Conservation (phyloP, 2,113 vertebrate species). For the Oreocharis arfaki region DNA sequence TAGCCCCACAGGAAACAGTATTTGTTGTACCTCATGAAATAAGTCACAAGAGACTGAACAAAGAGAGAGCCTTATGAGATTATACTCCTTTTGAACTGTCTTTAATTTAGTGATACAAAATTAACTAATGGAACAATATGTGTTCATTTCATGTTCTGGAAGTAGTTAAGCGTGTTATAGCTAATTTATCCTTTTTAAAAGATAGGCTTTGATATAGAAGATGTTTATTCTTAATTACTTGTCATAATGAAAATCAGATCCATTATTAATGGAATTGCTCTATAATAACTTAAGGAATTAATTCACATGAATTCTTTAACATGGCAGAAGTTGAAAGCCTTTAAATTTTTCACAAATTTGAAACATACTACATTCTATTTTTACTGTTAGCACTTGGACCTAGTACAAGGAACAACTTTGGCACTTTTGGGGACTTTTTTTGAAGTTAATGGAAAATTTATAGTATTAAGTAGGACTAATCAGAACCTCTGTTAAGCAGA, state of each 20-base stretch:
- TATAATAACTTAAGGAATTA: slow-evolving; percentile 2
- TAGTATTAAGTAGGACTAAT: background rate
- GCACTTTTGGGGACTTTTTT: background rate
- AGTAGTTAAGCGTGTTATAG: background rate
- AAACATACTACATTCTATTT: background rate
- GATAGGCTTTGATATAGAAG: slow-evolving; percentile 29
- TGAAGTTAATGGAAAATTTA: background rate
- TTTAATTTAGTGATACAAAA: slow-evolving; percentile 34
- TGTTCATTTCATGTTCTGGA: slow-evolving; percentile 38
- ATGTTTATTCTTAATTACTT: slow-evolving; percentile 40
- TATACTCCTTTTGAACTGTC: slow-evolving; percentile 19
- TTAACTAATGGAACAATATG: slow-evolving; percentile 18
- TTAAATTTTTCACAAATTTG: background rate
- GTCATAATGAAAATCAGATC: slow-evolving; percentile 12
- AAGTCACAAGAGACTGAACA: background rate
- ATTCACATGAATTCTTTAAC: slow-evolving; percentile 21
- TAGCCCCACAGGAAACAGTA: background rate
- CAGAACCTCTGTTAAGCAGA: background rate
- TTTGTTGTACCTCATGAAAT: background rate
- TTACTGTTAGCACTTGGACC: background rate
- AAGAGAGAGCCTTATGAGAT: slow-evolving; percentile 3
- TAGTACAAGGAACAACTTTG: background rate
- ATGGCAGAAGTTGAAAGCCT: background rate
- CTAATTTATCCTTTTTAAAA: slow-evolving; percentile 38
- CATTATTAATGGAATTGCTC: slow-evolving; percentile 28